Evolutionary conservation across 2,888 invertebrate species (phyloP).

Genomic region (Abscondita cerata): DNA sequence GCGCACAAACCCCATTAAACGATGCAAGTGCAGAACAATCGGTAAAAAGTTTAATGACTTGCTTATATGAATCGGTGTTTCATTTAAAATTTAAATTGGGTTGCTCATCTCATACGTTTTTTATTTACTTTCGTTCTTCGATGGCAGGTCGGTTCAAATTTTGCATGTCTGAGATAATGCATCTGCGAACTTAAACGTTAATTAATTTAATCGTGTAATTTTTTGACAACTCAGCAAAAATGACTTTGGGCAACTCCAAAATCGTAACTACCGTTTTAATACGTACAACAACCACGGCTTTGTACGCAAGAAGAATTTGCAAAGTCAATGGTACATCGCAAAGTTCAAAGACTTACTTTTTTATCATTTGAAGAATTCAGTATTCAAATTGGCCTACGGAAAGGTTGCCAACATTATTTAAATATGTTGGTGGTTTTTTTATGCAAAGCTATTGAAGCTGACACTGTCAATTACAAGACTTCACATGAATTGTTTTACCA

Average conservation of each 20-base stretch:
- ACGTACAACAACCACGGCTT: conserved; percentile 8
- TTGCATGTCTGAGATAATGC: no score
- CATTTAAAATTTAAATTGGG: conserved; percentile 23
- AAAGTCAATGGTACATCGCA: conserved; percentile 31
- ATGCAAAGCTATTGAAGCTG: conserved; percentile 13
- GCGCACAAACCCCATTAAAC: no score
- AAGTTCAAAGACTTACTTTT: conserved; percentile 34
- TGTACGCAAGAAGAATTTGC: conserved; percentile 21
- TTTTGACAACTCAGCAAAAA: conserved; percentile 21
- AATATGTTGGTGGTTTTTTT: conserved; percentile 12
- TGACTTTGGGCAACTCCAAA: conserved; percentile 25
- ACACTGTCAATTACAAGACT: conserved; percentile 25
- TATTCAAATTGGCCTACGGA: conserved; percentile 20
- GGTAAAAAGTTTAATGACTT: conserved; percentile 15
- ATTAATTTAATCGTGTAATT: conserved; percentile 10
- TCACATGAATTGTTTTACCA: conserved; percentile 17
- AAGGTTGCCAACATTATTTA: conserved; percentile 19
- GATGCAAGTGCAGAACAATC: neutral
- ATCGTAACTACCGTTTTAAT: conserved; percentile 27
- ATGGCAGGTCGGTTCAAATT: neutral
- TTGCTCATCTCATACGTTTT: conserved; percentile 6
- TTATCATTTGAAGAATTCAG: conserved; percentile 16
- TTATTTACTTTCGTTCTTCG: conserved; percentile 15
- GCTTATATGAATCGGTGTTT: conserved; percentile 3
- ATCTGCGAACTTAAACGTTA: neutral